Percentiles rank a stretch among this genome's conserved stretches.
These are phyloP conservation scores for Rhineura floridana DNA, from an alignment of 2,113 vertebrate genomes.

Conservation along the genomic window DNA sequence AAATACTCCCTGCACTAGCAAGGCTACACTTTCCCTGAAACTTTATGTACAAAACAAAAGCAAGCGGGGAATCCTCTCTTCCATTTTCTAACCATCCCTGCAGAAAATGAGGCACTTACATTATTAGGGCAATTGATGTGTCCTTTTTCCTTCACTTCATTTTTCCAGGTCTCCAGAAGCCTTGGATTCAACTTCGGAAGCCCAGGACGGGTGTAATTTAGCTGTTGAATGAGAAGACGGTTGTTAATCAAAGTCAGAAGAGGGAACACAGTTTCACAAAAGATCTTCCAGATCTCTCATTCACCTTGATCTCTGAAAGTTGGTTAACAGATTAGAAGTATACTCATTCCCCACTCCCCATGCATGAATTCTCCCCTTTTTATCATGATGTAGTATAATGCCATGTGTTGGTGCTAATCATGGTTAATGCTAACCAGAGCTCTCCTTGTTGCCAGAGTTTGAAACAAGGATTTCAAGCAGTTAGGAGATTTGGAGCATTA, in stretches of 20 bases:
- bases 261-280: neutral
- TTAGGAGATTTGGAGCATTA: too few species aligned
- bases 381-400: neutral
- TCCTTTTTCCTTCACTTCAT: slow-evolving; percentile 94
- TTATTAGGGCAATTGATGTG: slow-evolving; percentile 94
- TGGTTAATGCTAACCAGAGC: too few species aligned
- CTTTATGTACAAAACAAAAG: neutral
- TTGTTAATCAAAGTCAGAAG: slow-evolving; percentile 24
- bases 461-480: neutral
- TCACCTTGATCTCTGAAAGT: neutral
- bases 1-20: neutral
- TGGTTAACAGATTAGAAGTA: neutral
- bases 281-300: neutral
- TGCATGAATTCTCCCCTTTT: neutral
- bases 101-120: slow-evolving; percentile 73
- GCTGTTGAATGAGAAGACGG: slow-evolving; percentile 75
- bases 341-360: neutral
- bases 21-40: too few species aligned
- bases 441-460: neutral
- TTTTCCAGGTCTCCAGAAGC: slow-evolving; percentile 93
- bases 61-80: neutral
- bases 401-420: too few species aligned
- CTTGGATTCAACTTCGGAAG: slow-evolving; percentile 92
- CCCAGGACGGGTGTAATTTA: slow-evolving; percentile 96
- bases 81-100: neutral